These are phyloP conservation scores for Trichacis sp. DNA, from an alignment of 2,888 invertebrate genomes.

Conservation along the genomic window DNA sequence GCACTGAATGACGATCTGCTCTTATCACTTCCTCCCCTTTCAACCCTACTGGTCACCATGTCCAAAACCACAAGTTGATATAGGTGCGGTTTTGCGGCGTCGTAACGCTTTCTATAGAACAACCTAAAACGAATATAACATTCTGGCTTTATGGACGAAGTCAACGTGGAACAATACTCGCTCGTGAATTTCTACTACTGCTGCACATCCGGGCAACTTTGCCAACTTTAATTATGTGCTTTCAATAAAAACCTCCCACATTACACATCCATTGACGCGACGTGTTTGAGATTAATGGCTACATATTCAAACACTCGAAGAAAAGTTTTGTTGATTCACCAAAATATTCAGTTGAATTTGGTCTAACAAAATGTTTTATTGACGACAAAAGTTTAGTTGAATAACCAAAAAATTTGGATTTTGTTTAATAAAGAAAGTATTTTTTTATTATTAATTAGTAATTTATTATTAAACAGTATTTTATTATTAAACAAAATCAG, in stretches of 20 bases:
- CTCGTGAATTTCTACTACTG: slow-evolving; percentile 18
- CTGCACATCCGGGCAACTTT: slow-evolving; percentile 18
- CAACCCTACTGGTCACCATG: slow-evolving; percentile 26
- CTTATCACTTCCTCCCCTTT: slow-evolving; percentile 17
- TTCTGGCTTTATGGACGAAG: slow-evolving; percentile 35
- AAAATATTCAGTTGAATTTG: too few species aligned
- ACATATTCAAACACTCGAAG: too few species aligned
- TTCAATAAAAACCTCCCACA: slow-evolving; percentile 1
- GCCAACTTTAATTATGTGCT: slow-evolving; percentile 28
- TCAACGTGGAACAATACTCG: slow-evolving; percentile 38
- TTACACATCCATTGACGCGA: too few species aligned
- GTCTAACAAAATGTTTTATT: too few species aligned
- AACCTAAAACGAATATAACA: slow-evolving; percentile 48
- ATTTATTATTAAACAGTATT: too few species aligned
- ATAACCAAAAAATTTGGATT: too few species aligned
- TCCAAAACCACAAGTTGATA: slow-evolving; percentile 52
- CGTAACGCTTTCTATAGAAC: slow-evolving; percentile 41
- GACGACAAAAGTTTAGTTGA: too few species aligned
- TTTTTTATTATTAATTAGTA: too few species aligned
- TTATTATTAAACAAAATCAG: too few species aligned
- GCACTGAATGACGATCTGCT: slow-evolving; percentile 4
- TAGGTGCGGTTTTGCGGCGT: slow-evolving; percentile 54
- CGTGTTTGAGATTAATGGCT: too few species aligned
- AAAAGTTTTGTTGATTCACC: too few species aligned
- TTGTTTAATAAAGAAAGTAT: too few species aligned